A percentile compares a stretch with the other conserved stretches of the same genome.
Evolutionary conservation across 2,888 invertebrate genomes (phyloP).

Genomic region (Acleris literana): DNA sequence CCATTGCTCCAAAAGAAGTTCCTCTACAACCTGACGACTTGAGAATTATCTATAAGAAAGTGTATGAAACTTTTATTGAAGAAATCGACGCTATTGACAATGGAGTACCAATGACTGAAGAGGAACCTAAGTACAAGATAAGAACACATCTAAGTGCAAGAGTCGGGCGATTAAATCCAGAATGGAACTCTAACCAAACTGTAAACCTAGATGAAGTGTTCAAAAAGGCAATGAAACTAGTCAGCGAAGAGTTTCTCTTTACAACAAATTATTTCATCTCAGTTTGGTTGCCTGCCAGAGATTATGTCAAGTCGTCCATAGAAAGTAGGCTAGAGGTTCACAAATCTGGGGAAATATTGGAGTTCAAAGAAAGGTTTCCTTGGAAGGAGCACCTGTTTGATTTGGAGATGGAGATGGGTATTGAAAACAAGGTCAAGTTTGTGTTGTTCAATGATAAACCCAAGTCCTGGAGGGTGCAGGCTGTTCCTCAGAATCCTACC

Average conservation of each 20-base stretch:
- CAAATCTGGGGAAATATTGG: constrained; percentile 91
- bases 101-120: constrained; percentile 93
- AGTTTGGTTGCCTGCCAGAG: constrained; percentile 94
- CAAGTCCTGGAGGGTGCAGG: constrained; percentile 91
- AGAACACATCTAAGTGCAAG: constrained; percentile 90
- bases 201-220: constrained; percentile 85
- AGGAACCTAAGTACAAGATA: constrained; percentile 90
- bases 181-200: constrained; percentile 88
- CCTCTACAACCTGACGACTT: constrained; percentile 76
- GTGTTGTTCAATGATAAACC: constrained; percentile 87
- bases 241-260: constrained; percentile 91
- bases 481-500: constrained; percentile 88
- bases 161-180: constrained; percentile 90
- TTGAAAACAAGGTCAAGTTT: constrained; percentile 87
- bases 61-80: constrained; percentile 94
- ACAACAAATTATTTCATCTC: constrained; percentile 85
- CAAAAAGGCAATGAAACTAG: constrained; percentile 89
- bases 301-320: constrained; percentile 89
- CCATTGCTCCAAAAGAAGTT: constrained; percentile 73
- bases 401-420: constrained; percentile 89
- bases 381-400: constrained; percentile 96
- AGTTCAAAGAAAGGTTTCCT: constrained; percentile 88
- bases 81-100: constrained; percentile 99
- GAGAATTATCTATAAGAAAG: constrained; percentile 84
- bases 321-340: constrained; percentile 87